Evolutionary conservation across 2,797 vertebrate species (phyloP).

Genomic region (Sebastes cheni): DNA sequence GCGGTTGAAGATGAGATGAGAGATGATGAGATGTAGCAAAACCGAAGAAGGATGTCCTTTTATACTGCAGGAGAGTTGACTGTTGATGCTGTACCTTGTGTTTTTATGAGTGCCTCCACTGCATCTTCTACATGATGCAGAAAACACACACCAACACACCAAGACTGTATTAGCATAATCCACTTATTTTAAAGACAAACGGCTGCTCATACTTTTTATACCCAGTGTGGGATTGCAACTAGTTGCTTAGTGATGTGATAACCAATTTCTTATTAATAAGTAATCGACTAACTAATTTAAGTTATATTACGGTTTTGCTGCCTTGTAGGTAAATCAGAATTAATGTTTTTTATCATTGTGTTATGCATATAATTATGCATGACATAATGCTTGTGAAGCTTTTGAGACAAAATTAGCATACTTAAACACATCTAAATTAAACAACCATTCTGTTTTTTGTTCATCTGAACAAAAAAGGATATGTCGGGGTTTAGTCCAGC

Average conservation of each 20-base stretch:
- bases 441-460: not conserved
- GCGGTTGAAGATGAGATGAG: too few species aligned
- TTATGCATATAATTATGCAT: not conserved
- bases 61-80: not conserved
- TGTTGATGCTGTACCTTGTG: not conserved
- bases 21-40: not conserved
- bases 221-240: not conserved
- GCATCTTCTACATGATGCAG: not conserved
- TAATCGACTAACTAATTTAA: not conserved
- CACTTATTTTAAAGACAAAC: not conserved
- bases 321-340: not conserved
- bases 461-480: too few species aligned
- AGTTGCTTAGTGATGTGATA: not conserved
- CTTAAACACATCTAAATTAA: not conserved
- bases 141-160: not conserved
- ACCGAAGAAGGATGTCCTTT: not conserved
- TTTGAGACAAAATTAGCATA: not conserved
- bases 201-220: not conserved
- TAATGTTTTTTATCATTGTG: not conserved
- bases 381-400: not conserved
- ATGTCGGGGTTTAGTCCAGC: too few species aligned
- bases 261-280: not conserved
- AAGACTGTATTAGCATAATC: not conserved
- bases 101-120: not conserved
- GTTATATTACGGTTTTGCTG: not conserved